Conservation (phyloP, 1,140 invertebrate species). For the Latrodectus geometricus region DNA sequence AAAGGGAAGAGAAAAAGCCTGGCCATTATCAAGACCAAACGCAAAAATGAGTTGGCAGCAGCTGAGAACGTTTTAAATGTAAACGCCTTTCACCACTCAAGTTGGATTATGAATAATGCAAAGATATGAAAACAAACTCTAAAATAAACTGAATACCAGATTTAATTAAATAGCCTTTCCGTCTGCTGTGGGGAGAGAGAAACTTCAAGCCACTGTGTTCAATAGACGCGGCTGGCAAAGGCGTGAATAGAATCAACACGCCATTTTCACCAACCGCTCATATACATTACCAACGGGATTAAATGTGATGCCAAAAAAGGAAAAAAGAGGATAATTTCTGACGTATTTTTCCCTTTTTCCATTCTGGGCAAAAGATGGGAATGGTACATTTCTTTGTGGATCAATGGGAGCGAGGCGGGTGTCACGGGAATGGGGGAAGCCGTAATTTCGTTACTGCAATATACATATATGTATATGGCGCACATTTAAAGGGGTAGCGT, state of each 20-base stretch:
- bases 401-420: conserved; percentile 2
- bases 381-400: not conserved
- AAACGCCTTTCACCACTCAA: not conserved
- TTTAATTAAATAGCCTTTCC: conserved; percentile 7
- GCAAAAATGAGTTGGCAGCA: not conserved
- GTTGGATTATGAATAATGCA: conserved; percentile 10
- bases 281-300: conserved; percentile 16
- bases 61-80: not conserved
- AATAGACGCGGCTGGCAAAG: not conserved
- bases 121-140: not conserved
- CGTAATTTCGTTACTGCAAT: conserved; percentile 14
- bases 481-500: not conserved
- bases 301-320: not conserved
- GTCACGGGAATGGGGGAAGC: not conserved
- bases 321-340: conserved; percentile 12
- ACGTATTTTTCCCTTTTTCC: conserved; percentile 4
- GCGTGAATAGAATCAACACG: not conserved
- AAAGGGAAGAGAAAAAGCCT: too few species aligned
- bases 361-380: not conserved
- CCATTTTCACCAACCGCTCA: not conserved
- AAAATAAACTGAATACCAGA: conserved; percentile 4
- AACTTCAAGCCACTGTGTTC: not conserved
- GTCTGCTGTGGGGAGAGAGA: not conserved
- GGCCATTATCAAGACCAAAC: too few species aligned
- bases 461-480: not conserved